Base-by-base conservation (phyloP, 2,113 vertebrate genomes). In the Peromyscus maniculatus region DNA sequence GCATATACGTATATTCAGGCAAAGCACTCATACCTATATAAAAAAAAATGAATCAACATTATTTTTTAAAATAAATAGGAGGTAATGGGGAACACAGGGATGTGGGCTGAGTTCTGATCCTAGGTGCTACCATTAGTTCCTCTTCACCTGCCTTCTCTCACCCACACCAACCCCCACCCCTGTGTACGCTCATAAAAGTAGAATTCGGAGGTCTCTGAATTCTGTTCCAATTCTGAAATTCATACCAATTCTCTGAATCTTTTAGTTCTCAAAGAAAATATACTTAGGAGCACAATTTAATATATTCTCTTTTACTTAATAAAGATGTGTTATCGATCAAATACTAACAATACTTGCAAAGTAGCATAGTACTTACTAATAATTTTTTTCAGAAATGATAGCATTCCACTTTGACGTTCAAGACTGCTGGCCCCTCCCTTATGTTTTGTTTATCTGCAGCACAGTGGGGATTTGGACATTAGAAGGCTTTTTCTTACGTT, bases 281-380 rank as follows among this genome's bases (percentile, higher is more conserved):
- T 79, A 7, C 46, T 93, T 89, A 22, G 9, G 33, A 72, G 36
- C 52, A 86, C 28, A 66, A 39, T 87, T 88, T 87, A 83, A 4
- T 92, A 89, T 94, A 91, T 36, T 91, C 22, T 84, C 2, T 84
- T 87, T 95, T 83, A 36, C 43, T 82, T 87, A 89, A 69, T 89
- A 8, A 82, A 79, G 19, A 59, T 87, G 16, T 89, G 10, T 75
- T 86, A 17, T 7, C 55, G 24, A 59, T 95, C 75, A 77, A 78
- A 79, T 49, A 59, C 28, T 24, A 24, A 17, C 15, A 78, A 0
- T 55, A 43, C 52, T 52, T 33, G 16, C 57, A 9, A 46, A 46
- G 22, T 71, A 86, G 39, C 3, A 22, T 21, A 55, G 21, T n/a
- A 11, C 31, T 57, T 46, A 43, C 69, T 39, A 36, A 59, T 78